These are phyloP conservation scores for Ctenosaura bakeri DNA, from an alignment of 2,797 vertebrate genomes.

Conservation along the genomic window DNA sequence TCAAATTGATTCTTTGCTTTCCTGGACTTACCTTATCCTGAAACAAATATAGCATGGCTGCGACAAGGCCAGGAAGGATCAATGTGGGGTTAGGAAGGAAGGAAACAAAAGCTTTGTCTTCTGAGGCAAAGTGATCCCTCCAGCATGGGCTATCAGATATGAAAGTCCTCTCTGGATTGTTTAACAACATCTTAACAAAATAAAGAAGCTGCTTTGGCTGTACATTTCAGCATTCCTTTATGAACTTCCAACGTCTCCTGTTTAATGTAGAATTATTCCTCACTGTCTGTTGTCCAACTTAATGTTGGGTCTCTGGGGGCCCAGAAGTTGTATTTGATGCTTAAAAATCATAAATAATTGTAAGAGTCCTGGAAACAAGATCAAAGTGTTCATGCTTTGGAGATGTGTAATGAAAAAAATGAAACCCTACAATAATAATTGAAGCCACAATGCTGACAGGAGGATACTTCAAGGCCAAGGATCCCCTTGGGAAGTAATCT, in stretches of 20 bases:
- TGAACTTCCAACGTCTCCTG: not conserved
- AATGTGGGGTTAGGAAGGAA: constrained; percentile 9
- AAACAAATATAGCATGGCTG: constrained; percentile 7
- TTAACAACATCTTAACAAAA: constrained; percentile 25
- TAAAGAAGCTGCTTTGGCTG: constrained; percentile 5
- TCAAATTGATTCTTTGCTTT: constrained; percentile 14
- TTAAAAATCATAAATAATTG: constrained; percentile 27
- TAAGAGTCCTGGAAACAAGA: not conserved
- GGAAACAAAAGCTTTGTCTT: not conserved
- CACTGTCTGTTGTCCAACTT: not conserved
- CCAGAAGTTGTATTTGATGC: constrained; percentile 5
- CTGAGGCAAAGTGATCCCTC: not conserved
- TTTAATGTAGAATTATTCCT: constrained; percentile 16
- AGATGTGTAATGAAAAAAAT: constrained; percentile 21
- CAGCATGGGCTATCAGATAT: not conserved
- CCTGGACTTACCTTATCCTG: constrained; percentile 12
- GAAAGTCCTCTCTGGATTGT: constrained; percentile 16
- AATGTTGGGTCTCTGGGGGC: not conserved
- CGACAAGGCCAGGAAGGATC: not conserved
- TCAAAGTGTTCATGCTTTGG: constrained; percentile 5
- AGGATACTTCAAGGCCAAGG: not conserved
- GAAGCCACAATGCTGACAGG: constrained; percentile 15
- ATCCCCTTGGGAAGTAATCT: constrained; percentile 29
- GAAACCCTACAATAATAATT: constrained; percentile 8
- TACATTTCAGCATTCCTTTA: constrained; percentile 8